Base-by-base conservation (phyloP, 2,113 vertebrate genomes). In the Dascyllus trimaculatus region DNA sequence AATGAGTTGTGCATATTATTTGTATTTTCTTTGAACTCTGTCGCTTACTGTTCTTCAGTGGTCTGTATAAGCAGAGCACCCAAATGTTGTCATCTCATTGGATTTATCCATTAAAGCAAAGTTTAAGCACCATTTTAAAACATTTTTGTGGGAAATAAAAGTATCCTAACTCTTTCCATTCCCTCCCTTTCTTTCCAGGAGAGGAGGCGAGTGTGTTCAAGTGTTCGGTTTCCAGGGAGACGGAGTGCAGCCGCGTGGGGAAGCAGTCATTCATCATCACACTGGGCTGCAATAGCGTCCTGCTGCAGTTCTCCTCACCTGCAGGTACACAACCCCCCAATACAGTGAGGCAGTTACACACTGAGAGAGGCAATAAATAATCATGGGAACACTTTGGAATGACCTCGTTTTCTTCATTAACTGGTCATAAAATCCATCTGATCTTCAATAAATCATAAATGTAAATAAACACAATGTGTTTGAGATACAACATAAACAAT, bases 211-310 rank as follows among this genome's bases (percentile, higher is more conserved):
- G 97, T 26, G 96, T 98, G 65, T 98, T 98, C 87, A 98, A 98
- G 82, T 98, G 97, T 89, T 96, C 96, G 0, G 93, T 98, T 90
- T 96, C 95, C 35, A 89, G 95, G 14, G 97, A 98, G 74, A 98
- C 97, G 0, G 97, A 98, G 91, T 98, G 97, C 93, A 98, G 96
- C 88, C 97, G 97, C 1, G 97, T 98, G 82, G 97, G 97, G 79
- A 98, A 98, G 74, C 97, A 98, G 93, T 98, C 97, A n/a, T 98
- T 98, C 93, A 98, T 98, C 93, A 93, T 98, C 92, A 98, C 97
- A 0, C 91, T 98, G 89, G 97, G 97, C 74, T 98, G 97, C 85
- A 98, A 96, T 92, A 98, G 97, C 1, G 97, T 98, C 81, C 96
- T 98, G 71, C 92, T 98, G 76, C 97, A 98, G 92, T 98, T 98